Conservation (phyloP, 2,888 invertebrate genomes). For the Ashinkailepas kermadecensis region DNA sequence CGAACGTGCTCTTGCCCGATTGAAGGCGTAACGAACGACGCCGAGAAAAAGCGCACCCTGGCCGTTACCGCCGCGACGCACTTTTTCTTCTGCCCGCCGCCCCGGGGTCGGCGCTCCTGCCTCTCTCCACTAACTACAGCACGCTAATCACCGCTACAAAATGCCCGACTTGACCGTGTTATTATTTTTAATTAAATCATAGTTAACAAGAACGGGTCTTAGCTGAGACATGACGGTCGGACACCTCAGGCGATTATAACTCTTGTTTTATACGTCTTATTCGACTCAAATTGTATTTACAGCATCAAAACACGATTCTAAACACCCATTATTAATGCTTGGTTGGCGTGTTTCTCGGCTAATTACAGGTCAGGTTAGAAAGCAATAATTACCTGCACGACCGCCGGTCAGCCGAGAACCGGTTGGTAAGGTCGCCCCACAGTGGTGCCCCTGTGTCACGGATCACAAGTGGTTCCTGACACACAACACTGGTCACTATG, state of each 20-base stretch:
- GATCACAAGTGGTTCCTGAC: no score
- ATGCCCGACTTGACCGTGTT: not conserved
- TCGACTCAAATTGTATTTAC: slow-evolving; percentile 23
- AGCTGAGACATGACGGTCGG: not conserved
- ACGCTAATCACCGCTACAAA: slow-evolving; percentile 14
- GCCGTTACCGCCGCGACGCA: not conserved
- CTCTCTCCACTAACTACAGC: not conserved
- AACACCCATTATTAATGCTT: not conserved
- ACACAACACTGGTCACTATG: no score
- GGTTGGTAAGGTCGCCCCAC: no score
- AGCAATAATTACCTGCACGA: not conserved
- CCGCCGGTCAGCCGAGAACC: no score
- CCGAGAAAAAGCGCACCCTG: not conserved
- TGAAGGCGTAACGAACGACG: not conserved
- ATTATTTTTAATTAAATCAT: slow-evolving; percentile 23
- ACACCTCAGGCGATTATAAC: not conserved
- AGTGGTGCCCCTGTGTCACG: no score
- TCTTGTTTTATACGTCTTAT: slow-evolving; percentile 21
- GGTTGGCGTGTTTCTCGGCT: not conserved
- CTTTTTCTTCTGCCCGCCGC: slow-evolving; percentile 1
- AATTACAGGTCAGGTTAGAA: not conserved
- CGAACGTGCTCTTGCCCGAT: not conserved
- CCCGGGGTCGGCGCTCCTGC: slow-evolving; percentile 8
- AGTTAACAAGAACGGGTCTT: slow-evolving; percentile 1
- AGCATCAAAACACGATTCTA: slow-evolving; percentile 20